phyloP scores from a whole-genome alignment of 1,140 invertebrate species.

The Maniola jurtina region DNA sequence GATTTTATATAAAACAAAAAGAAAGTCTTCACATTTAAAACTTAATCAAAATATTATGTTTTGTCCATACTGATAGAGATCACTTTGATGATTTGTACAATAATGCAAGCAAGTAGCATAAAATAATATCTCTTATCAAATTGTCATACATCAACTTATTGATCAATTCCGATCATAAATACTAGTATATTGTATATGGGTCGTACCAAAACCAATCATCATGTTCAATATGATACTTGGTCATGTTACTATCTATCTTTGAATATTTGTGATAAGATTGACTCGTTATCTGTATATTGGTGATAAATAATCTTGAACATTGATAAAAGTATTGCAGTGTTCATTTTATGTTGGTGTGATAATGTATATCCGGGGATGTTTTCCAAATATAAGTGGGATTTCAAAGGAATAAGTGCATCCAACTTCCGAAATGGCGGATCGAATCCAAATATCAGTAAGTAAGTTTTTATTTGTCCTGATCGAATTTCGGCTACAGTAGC shows the following conservation, averaged over 20 bases:
- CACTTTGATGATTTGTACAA: too few species aligned
- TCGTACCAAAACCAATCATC: slow-evolving; percentile 2
- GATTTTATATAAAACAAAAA: too few species aligned
- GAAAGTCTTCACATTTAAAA: too few species aligned
- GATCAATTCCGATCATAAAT: slow-evolving; percentile 5
- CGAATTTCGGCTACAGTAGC: too few species aligned
- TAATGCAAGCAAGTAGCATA: not conserved
- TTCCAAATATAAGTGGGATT: slow-evolving; percentile 42
- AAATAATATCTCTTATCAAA: not conserved
- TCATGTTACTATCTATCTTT: slow-evolving; percentile 37
- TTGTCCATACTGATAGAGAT: too few species aligned
- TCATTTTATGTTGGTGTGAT: slow-evolving; percentile 39
- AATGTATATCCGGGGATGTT: slow-evolving; percentile 40
- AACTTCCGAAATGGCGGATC: slow-evolving; percentile 59
- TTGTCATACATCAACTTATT: slow-evolving; percentile 9
- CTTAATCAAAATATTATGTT: too few species aligned
- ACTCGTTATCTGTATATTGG: slow-evolving; percentile 48
- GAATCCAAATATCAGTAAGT: slow-evolving; percentile 64
- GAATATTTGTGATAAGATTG: slow-evolving; percentile 53
- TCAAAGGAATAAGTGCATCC: slow-evolving; percentile 28
- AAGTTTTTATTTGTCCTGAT: not conserved
- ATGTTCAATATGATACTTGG: slow-evolving; percentile 13
- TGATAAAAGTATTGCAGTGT: slow-evolving; percentile 55
- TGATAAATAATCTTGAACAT: slow-evolving; percentile 59
- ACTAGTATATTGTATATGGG: not conserved